Percentiles rank a stretch among this genome's conserved stretches.
phyloP scores from a whole-genome alignment of 1,140 invertebrate species.

The Ectropis grisescens region DNA sequence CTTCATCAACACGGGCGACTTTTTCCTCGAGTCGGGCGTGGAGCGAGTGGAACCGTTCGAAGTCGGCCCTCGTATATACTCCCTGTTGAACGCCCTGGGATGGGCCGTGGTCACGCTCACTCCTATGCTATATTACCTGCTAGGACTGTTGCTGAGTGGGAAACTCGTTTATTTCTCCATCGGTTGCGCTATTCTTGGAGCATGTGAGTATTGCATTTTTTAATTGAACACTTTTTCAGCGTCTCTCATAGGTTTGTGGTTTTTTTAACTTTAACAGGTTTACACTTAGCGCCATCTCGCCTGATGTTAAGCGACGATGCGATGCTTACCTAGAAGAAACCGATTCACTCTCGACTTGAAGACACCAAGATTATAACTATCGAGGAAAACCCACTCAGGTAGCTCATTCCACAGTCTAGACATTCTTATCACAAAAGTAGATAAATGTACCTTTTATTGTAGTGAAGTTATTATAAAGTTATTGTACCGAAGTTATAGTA shows the following conservation, averaged over 20 bases:
- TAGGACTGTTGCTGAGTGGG: slow-evolving; percentile 78
- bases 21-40: slow-evolving; percentile 82
- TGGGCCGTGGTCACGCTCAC: slow-evolving; percentile 81
- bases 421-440: too few species aligned
- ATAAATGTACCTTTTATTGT: background rate
- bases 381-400: too few species aligned
- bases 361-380: too few species aligned
- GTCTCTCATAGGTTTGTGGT: too few species aligned
- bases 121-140: slow-evolving; percentile 77
- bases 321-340: too few species aligned
- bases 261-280: too few species aligned
- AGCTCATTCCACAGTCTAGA: too few species aligned
- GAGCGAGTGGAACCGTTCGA: slow-evolving; percentile 71
- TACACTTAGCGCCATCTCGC: too few species aligned
- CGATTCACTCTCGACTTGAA: too few species aligned
- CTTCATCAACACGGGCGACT: slow-evolving; percentile 86
- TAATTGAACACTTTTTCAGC: background rate
- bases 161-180: slow-evolving; percentile 80
- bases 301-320: too few species aligned
- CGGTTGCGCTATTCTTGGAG: slow-evolving; percentile 74
- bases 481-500: too few species aligned
- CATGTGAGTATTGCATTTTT: slow-evolving; percentile 75
- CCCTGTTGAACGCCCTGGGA: slow-evolving; percentile 78
- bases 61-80: slow-evolving; percentile 73
- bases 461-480: too few species aligned